A percentile compares a stretch with the other conserved stretches of the same genome.
Conservation (phyloP, 1,140 invertebrate genomes). For the Scaptomyza hsui region DNA sequence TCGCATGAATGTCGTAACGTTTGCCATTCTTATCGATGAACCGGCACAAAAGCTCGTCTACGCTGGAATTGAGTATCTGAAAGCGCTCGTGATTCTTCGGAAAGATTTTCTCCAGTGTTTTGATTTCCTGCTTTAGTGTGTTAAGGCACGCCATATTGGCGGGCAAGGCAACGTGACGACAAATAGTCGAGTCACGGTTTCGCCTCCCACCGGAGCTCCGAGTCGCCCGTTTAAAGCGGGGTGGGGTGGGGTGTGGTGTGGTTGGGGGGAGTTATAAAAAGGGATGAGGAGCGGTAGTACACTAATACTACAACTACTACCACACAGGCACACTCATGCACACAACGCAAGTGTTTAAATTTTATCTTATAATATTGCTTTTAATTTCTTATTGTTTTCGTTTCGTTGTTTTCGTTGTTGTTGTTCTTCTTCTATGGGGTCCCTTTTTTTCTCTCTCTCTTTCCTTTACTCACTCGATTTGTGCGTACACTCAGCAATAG, state of each 20-base stretch:
- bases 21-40: slow-evolving; percentile 97
- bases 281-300: not conserved
- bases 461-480: slow-evolving; percentile 1
- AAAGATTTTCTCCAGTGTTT: slow-evolving; percentile 97
- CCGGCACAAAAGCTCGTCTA: slow-evolving; percentile 98
- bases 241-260: not conserved
- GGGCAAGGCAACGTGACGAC: slow-evolving; percentile 59
- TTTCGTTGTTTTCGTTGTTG: slow-evolving; percentile 12
- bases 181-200: slow-evolving; percentile 34
- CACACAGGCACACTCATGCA: slow-evolving; percentile 13
- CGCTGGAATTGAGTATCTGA: slow-evolving; percentile 98
- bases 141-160: slow-evolving; percentile 97
- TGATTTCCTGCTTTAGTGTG: slow-evolving; percentile 98
- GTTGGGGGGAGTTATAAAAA: not conserved
- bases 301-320: not conserved
- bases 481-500: slow-evolving; percentile 37
- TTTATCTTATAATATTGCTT: not conserved
- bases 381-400: slow-evolving; percentile 23
- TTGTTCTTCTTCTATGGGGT: slow-evolving; percentile 1
- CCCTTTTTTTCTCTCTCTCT: slow-evolving; percentile 19
- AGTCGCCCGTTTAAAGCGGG: not conserved
- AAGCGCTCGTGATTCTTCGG: slow-evolving; percentile 98
- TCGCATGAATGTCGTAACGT: slow-evolving; percentile 98
- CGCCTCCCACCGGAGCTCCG: slow-evolving; percentile 24
- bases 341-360: slow-evolving; percentile 8